Conservation (phyloP, 2,888 invertebrate genomes). For the Diplolepis rosae region DNA sequence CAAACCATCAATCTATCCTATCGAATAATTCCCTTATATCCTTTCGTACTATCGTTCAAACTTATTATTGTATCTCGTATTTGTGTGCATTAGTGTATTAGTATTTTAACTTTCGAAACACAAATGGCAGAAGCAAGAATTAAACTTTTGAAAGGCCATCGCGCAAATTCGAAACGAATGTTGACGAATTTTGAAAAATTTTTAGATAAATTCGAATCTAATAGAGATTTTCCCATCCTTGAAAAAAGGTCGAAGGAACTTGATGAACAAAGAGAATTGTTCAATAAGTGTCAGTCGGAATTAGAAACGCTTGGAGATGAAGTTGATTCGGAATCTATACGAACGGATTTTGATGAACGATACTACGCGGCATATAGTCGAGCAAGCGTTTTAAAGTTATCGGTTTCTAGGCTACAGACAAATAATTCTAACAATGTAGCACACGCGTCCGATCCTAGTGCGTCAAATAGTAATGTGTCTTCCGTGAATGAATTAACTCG, state of each 20-base stretch:
- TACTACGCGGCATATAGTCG: neutral
- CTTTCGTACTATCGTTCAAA: too few relatives aligned
- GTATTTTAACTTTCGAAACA: too few relatives aligned
- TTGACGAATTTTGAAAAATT: neutral
- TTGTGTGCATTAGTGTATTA: too few relatives aligned
- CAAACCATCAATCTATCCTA: too few relatives aligned
- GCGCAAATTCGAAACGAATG: neutral
- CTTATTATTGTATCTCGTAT: too few relatives aligned
- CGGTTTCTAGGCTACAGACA: neutral
- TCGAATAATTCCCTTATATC: too few relatives aligned
- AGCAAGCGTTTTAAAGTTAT: neutral
- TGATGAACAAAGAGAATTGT: neutral
- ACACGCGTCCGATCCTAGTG: too few relatives aligned
- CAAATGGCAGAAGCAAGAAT: neutral
- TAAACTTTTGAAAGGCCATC: neutral
- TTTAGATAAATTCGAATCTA: neutral
- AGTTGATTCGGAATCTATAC: too few relatives aligned
- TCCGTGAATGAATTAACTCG: neutral
- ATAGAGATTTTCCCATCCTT: neutral
- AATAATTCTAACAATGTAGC: neutral
- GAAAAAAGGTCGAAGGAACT: neutral
- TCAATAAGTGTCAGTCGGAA: neutral
- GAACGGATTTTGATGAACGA: neutral
- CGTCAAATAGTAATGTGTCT: too few relatives aligned
- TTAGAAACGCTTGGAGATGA: constrained; percentile 7